Evolutionary conservation across 2,113 vertebrate species (phyloP), one percentile per base, ranked within the genome.

Genomic region (Asarcornis scutulata): DNA sequence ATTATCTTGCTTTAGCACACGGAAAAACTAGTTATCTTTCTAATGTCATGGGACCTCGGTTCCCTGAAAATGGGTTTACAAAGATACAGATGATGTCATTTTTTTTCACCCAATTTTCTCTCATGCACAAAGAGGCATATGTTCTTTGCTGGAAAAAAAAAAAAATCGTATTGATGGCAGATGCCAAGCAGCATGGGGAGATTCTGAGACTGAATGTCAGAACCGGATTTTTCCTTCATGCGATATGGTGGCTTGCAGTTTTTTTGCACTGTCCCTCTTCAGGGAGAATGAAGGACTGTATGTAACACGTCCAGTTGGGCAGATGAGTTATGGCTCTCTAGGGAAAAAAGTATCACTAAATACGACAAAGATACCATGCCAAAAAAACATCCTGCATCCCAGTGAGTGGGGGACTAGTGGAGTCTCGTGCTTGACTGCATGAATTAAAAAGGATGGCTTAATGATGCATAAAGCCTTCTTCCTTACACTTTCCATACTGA

Each of bases 11-110:
- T 68, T 48, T 91, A 83, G 53, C 48, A 74, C 25, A 23, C 42
- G 16, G 38, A 16, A 60, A 67, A 71, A 86, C 27, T 60, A 74
- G 34, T 86, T 86, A 22, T 76, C 42, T 78, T 95, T 85, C 38
- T 71, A 48, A 22, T 40, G 16, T 58, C 68, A n/a, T 85, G 59
- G 26, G 46, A 59, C 21, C 21, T 17, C 13, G n/a, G 11, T 71
- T 94, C 96, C 89, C 74, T 89, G 50, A 82, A 96, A 95, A 90
- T 58, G 48, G 58, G 59, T 93, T 95, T 94, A 73, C 48, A 46
- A 69, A 82, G 50, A 73, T 14, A 29, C 9, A 71, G 77, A 76
- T 95, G 58, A 92, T 94, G 88, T 94, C 38, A 93, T 96, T 91
- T 58, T 3, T 3, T 3, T 91, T 91, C 74, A 72, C 80, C 83